Base-by-base conservation (phyloP, 2,888 invertebrate species). In the Bembecia ichneumoniformis region DNA sequence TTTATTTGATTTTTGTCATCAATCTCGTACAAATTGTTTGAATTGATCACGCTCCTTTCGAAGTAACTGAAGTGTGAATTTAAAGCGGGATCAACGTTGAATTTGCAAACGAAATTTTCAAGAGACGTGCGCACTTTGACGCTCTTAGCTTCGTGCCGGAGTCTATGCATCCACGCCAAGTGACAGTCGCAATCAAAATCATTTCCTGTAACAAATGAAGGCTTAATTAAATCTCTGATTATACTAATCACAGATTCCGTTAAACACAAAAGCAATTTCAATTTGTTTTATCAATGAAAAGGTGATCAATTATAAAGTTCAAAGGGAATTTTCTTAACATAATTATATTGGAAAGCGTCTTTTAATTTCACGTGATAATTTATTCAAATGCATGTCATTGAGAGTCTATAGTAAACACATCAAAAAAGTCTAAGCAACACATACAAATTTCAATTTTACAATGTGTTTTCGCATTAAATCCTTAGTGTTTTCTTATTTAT, bases 181-280 rank as follows among this genome's bases (percentile, higher is more conserved):
- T 94, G 93, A 73, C 95, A 95, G 82, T 95, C 94, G 83, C 95
- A 96, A 70, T 91, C 88, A 78, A 95, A 92, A 66, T 91, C 91
- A 83, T 95, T 96, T 65, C 92, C 95, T 95, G 92, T 49, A 89
- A 90, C 77, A 80, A 83, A 71, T 54, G 62, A 64, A 17, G 43
- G 9, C 11, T 43, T 35, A 35, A 15, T 47, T 54, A 44, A 49
- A 43, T 51, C 44, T 13, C 40, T 10, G 66, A 73, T 73, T 72
- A 59, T 55, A 65, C 59, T 63, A 68, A 66, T 66, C 54, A 63
- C 55, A 52, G 62, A 15, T 44, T 35, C 47, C 35, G 9, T 14
- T 13, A 13, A 11, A 10, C 34, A 14, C 20, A 46, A 55, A 54
- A 53, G 62, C 16, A 16, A 62, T 68, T 71, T 68, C 64, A 63